These are phyloP conservation scores for Menura novaehollandiae DNA, from an alignment of 2,113 vertebrate species.

Conservation along the genomic window DNA sequence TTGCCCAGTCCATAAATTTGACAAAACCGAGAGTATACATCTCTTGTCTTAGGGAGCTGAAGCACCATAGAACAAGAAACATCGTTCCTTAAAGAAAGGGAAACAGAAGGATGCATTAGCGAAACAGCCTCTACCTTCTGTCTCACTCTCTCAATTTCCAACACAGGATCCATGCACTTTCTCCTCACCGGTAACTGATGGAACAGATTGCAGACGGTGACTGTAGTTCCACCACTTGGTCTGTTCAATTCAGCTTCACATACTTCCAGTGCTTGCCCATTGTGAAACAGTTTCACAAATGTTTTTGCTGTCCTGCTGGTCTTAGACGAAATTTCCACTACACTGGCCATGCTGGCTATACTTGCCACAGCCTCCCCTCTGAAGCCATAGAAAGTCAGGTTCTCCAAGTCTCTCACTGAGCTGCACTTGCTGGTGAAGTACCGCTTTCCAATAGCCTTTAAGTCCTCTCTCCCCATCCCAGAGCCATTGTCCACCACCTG, in stretches of 20 bases:
- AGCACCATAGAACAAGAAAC: constrained; percentile 83
- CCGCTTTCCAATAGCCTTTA: constrained; percentile 78
- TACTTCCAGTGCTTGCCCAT: constrained; percentile 76
- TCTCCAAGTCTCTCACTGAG: constrained; percentile 82
- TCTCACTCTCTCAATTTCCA: constrained; percentile 89
- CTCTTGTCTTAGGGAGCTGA: constrained; percentile 87
- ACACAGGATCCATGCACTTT: constrained; percentile 78
- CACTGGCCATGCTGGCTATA: constrained; percentile 76
- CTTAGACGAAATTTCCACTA: constrained; percentile 89
- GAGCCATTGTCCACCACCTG: constrained; percentile 93
- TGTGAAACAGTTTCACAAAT: constrained; percentile 83
- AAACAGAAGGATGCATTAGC: constrained; percentile 87
- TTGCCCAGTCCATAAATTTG: constrained; percentile 84
- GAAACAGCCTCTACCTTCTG: constrained; percentile 88
- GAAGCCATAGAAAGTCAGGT: constrained; percentile 85
- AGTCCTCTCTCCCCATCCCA: constrained; percentile 81
- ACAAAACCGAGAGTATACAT: constrained; percentile 85
- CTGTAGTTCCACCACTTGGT: constrained; percentile 87
- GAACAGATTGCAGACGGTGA: constrained; percentile 86
- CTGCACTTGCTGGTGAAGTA: constrained; percentile 92
- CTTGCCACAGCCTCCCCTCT: constrained; percentile 94
- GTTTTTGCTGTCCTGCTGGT: constrained; percentile 79
- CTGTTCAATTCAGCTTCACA: constrained; percentile 78
- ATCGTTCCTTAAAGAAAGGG: constrained; percentile 90
- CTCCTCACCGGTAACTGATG: constrained; percentile 89